Evolutionary conservation across 1,140 invertebrate genomes (phyloP), one percentile per base, ranked within the genome.

Genomic region (Ephestia elutella): DNA sequence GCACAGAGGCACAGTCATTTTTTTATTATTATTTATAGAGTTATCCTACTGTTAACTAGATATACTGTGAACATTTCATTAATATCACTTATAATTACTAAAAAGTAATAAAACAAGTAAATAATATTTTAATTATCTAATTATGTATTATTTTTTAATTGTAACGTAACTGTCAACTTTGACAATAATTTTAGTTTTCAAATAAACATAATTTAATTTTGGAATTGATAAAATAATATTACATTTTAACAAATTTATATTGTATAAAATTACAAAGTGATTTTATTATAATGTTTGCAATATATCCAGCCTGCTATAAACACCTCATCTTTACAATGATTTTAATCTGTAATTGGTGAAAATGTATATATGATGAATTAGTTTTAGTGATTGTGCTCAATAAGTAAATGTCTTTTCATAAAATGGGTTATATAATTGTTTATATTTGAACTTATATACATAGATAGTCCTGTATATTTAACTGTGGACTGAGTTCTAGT

Each of bases 1-100:
- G 82, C 82, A 85, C 82, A 64, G 74, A 81, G 80, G 78, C 80
- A 80, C 76, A 82, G 80, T 82, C 76, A 77, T 75, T 71, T 53
- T 71, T 53, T 50, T 53, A 44, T 53, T 53, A 25, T 25, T 53
- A 25, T 53, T 25, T 50, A 50, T 20, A 50, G 49, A 25, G 10
- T 53, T 53, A 53, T 5, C 50, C 50, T 53, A 53, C 19, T 25
- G 21, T 8, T 25, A 20, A 53, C 19, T 53, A 10, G 50, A 15
- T 25, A 53, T 53, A 53, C 28, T 53, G 21, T 7, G 5, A 25
- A 53, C 50, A 53, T 13, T 13, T 11, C 0, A 32, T 32, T 20
- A 50, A 50, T n/a, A 20, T 5, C 18, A 20, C 2, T 20, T 20
- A 21, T 9, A 20, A 50, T 25, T 20, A 21, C 8, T n/a, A 50